phyloP scores from a whole-genome alignment of 2,797 vertebrate genomes.

The Pseudochromis fuscus region DNA sequence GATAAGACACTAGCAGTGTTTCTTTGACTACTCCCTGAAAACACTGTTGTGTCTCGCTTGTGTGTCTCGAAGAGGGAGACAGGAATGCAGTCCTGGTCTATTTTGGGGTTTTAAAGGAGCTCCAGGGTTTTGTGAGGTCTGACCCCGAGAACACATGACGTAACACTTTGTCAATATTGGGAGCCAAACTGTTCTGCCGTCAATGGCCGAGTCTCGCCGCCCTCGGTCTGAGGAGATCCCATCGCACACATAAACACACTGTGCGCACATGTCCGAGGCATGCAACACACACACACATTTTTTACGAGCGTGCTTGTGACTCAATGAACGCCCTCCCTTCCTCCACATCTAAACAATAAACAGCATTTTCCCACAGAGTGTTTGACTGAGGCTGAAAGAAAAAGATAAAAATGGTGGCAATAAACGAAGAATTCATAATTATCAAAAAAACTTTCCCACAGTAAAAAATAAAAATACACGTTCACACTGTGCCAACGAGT shows the following conservation, averaged over 20 bases:
- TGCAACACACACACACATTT: neutral
- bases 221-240: constrained; percentile 5
- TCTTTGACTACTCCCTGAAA: constrained; percentile 34
- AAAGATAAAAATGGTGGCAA: neutral
- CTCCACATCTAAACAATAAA: constrained; percentile 21
- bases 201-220: constrained; percentile 5
- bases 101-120: constrained; percentile 63
- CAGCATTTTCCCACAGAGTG: constrained; percentile 23
- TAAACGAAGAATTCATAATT: neutral
- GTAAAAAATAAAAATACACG: neutral
- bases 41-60: constrained; percentile 52
- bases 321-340: constrained; percentile 13
- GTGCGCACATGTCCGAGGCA: neutral
- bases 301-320: constrained; percentile 17
- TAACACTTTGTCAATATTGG: constrained; percentile 64
- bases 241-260: constrained; percentile 23
- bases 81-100: constrained; percentile 67
- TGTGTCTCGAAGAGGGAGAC: constrained; percentile 54
- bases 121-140: constrained; percentile 57
- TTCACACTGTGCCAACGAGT: constrained; percentile 25
- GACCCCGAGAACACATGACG: constrained; percentile 66
- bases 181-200: constrained; percentile 35
- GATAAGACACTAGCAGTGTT: constrained; percentile 29
- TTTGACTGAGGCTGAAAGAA: neutral
- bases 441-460: constrained; percentile 15